phyloP scores from a whole-genome alignment of 2,888 invertebrate species.

The Glomeris marginata region DNA sequence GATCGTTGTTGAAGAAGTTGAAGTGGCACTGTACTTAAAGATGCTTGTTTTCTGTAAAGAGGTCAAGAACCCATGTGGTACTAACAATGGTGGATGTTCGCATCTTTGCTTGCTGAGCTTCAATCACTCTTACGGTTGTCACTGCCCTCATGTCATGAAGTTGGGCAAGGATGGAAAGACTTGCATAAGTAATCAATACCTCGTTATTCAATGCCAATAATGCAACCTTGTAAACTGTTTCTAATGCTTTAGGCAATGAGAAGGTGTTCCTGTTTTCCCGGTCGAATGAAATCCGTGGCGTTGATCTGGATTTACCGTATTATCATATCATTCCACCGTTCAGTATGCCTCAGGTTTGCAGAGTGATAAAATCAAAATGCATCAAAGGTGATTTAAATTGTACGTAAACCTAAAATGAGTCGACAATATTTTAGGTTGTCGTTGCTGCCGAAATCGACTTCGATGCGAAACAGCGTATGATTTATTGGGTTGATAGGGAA shows the following conservation, averaged over 20 bases:
- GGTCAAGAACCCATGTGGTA: slow-evolving; percentile 47
- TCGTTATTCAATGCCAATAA: background rate
- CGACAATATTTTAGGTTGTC: slow-evolving; percentile 33
- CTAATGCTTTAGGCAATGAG: slow-evolving; percentile 46
- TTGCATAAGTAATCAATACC: slow-evolving; percentile 42
- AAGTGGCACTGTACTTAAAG: background rate
- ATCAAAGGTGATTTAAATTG: background rate
- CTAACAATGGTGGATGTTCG: slow-evolving; percentile 57
- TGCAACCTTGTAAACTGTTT: background rate
- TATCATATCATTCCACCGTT: slow-evolving; percentile 70
- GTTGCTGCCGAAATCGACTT: slow-evolving; percentile 56
- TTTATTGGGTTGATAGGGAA: slow-evolving; percentile 65
- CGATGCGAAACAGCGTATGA: slow-evolving; percentile 44
- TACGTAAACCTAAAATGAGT: background rate
- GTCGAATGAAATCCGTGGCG: slow-evolving; percentile 62
- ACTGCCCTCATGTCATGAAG: slow-evolving; percentile 76
- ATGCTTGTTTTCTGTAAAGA: slow-evolving; percentile 20
- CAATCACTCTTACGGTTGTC: slow-evolving; percentile 49
- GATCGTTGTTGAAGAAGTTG: background rate
- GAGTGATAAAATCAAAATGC: background rate
- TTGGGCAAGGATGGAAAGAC: slow-evolving; percentile 47
- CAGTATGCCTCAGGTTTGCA: slow-evolving; percentile 42
- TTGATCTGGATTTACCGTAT: slow-evolving; percentile 57
- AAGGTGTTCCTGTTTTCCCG: slow-evolving; percentile 60
- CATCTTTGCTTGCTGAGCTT: slow-evolving; percentile 62